These are phyloP conservation scores for Drosophila mimica DNA, from an alignment of 2,888 invertebrate species.

Conservation along the genomic window DNA sequence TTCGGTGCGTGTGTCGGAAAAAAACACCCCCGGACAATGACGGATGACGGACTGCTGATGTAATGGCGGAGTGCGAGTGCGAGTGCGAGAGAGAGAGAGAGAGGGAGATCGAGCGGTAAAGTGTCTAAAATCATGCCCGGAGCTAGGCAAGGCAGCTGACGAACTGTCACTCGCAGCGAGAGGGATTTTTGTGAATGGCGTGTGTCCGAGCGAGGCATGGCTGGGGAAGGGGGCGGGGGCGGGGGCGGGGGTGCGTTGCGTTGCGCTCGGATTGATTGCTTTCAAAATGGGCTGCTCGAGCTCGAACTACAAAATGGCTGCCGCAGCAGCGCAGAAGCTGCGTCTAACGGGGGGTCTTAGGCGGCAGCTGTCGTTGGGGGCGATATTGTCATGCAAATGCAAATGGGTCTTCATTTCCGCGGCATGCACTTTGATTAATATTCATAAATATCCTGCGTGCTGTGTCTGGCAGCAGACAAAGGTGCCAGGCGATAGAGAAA, in stretches of 20 bases:
- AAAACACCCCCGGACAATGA: slow-evolving; percentile 73
- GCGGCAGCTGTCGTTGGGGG: slow-evolving; percentile 7
- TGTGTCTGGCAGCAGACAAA: slow-evolving; percentile 41
- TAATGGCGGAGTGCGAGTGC: slow-evolving; percentile 37
- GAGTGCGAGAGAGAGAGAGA: slow-evolving; percentile 28
- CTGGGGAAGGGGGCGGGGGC: slow-evolving; percentile 13
- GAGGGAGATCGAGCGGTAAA: slow-evolving; percentile 28
- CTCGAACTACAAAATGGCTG: slow-evolving; percentile 55
- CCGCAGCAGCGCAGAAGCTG: slow-evolving; percentile 32
- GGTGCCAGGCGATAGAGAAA: slow-evolving; percentile 23
- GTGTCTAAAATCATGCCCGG: slow-evolving; percentile 70
- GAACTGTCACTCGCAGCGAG: slow-evolving; percentile 70
- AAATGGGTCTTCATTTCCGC: slow-evolving; percentile 57
- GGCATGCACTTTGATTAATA: slow-evolving; percentile 73
- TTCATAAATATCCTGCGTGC: slow-evolving; percentile 73
- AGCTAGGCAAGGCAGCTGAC: slow-evolving; percentile 60
- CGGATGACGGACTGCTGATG: slow-evolving; percentile 60
- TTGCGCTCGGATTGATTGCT: slow-evolving; percentile 70
- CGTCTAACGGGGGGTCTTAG: slow-evolving; percentile 1
- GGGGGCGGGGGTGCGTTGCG: slow-evolving; percentile 1
- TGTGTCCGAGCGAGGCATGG: slow-evolving; percentile 26
- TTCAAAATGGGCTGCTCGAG: slow-evolving; percentile 63
- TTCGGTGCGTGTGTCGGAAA: slow-evolving; percentile 48
- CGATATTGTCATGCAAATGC: slow-evolving; percentile 38
- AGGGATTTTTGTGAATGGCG: slow-evolving; percentile 53